Evolutionary conservation across 2,888 invertebrate genomes (phyloP).

Genomic region (Polydrusus pterygomalis): DNA sequence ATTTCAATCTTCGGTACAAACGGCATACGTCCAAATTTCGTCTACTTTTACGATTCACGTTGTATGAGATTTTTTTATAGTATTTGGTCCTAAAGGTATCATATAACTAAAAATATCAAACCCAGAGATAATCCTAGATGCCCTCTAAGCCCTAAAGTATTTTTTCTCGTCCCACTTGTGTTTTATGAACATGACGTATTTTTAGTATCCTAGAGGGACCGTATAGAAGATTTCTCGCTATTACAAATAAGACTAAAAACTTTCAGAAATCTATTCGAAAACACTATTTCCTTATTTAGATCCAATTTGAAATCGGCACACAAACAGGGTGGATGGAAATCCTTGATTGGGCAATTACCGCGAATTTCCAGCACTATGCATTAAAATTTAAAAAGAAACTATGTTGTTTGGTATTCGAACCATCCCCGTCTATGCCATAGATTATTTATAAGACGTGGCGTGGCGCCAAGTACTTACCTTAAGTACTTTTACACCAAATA

Average conservation of each 20-base stretch:
- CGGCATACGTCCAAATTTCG: constrained; percentile 2
- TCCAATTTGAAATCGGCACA: neutral
- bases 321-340: neutral
- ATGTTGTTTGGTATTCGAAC: neutral
- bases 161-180: neutral
- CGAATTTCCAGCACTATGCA: neutral
- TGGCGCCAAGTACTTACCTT: too few species aligned
- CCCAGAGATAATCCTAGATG: neutral
- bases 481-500: too few species aligned
- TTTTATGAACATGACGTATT: too few species aligned
- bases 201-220: too few species aligned
- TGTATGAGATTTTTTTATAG: constrained; percentile 1
- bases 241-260: too few species aligned
- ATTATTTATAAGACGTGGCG: neutral
- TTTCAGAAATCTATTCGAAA: too few species aligned
- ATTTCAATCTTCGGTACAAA: constrained; percentile 11
- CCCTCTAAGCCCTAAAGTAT: neutral
- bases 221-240: too few species aligned
- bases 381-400: neutral
- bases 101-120: constrained; percentile 3
- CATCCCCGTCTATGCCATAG: neutral
- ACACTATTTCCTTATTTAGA: neutral
- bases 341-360: neutral
- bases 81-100: neutral
- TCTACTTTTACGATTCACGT: neutral